phyloP scores from a whole-genome alignment of 2,888 invertebrate species.

The Drosophila acutilabella region DNA sequence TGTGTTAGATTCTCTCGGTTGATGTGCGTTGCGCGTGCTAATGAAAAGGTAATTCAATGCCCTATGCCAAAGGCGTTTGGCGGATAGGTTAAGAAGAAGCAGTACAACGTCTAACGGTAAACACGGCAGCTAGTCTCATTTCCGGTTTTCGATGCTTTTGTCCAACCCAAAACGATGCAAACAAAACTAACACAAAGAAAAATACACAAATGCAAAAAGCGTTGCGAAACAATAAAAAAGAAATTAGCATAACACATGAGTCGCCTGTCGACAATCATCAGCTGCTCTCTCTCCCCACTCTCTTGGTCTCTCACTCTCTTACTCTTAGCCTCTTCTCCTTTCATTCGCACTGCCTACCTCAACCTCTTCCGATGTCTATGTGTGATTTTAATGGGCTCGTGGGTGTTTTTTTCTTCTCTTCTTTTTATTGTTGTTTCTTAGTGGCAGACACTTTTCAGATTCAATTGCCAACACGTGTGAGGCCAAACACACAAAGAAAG shows the following conservation, averaged over 20 bases:
- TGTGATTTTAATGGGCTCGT: conserved; percentile 65
- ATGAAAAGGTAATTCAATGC: conserved; percentile 73
- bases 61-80: conserved; percentile 47
- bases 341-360: background rate
- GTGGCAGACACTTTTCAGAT: conserved; percentile 58
- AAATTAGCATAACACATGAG: conserved; percentile 74
- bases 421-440: conserved; percentile 8
- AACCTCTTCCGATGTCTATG: conserved; percentile 24
- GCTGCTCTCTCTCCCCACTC: conserved; percentile 24
- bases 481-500: conserved; percentile 42
- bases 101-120: conserved; percentile 52
- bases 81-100: conserved; percentile 21
- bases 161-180: conserved; percentile 16
- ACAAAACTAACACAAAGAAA: conserved; percentile 11
- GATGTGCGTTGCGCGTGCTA: conserved; percentile 53
- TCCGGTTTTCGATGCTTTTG: conserved; percentile 61
- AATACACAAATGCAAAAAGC: conserved; percentile 39
- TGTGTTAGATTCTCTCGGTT: conserved; percentile 46
- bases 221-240: conserved; percentile 60
- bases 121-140: conserved; percentile 43
- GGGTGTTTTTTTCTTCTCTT: conserved; percentile 47
- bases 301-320: background rate
- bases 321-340: background rate
- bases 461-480: conserved; percentile 75
- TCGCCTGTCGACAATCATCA: conserved; percentile 39